Percentiles rank a stretch among this genome's conserved stretches.
These are phyloP conservation scores for Drosophila melanica DNA, from an alignment of 1,140 invertebrate species.

Conservation along the genomic window DNA sequence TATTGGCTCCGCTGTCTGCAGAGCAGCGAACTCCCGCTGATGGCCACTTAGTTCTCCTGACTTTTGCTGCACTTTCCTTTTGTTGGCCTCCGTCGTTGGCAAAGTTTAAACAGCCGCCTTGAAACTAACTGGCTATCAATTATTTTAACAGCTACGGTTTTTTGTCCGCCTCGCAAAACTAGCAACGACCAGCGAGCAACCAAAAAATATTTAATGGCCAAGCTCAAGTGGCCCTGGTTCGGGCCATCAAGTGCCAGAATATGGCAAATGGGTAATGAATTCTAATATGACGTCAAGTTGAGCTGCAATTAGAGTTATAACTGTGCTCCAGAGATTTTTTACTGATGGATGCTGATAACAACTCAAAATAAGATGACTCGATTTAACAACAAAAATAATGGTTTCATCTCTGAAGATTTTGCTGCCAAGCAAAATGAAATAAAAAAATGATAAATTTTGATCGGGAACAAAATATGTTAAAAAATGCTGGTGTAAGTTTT, in stretches of 20 bases:
- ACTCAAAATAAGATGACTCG: conserved; percentile 5
- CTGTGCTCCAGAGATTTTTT: conserved; percentile 15
- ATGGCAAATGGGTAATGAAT: conserved; percentile 58
- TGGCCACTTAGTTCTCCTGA: conserved; percentile 72
- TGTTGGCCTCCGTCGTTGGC: conserved; percentile 37
- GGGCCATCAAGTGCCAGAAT: conserved; percentile 50
- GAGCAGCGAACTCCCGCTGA: conserved; percentile 34
- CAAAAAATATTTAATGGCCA: conserved; percentile 53
- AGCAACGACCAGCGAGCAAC: conserved; percentile 1
- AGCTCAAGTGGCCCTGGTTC: conserved; percentile 18
- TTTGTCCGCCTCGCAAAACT: conserved; percentile 1
- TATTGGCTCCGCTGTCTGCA: conserved; percentile 65
- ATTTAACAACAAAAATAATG: conserved; percentile 1
- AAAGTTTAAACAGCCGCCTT: conserved; percentile 72
- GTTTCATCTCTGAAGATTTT: not conserved
- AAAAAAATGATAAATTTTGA: too few species aligned
- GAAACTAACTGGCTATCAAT: conserved; percentile 76
- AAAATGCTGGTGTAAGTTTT: too few species aligned
- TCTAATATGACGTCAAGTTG: conserved; percentile 67
- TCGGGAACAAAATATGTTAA: too few species aligned
- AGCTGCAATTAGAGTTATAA: conserved; percentile 17
- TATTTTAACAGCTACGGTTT: conserved; percentile 77
- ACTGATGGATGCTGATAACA: not conserved
- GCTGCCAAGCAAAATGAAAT: too few species aligned
- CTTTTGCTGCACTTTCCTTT: conserved; percentile 66